Evolutionary conservation across 1,140 invertebrate genomes (phyloP).

Genomic region (Drosophila repletoides): DNA sequence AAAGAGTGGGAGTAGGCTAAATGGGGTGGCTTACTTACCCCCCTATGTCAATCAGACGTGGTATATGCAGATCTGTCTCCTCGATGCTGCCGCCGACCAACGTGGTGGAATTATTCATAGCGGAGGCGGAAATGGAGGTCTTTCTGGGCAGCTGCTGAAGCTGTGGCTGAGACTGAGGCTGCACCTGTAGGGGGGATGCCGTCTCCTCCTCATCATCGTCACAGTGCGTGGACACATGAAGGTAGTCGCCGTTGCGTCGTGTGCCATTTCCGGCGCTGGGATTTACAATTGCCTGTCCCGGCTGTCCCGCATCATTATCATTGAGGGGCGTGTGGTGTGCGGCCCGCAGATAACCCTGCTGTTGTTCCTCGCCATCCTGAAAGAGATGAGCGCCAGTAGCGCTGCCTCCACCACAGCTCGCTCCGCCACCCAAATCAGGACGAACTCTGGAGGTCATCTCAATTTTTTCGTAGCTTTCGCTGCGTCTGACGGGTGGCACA

Average conservation of each 20-base stretch:
- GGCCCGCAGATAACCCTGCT: slow-evolving; percentile 60
- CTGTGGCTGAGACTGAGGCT: not conserved
- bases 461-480: slow-evolving; percentile 89
- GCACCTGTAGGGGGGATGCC: slow-evolving; percentile 55
- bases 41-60: slow-evolving; percentile 84
- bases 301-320: slow-evolving; percentile 43
- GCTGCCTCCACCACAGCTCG: slow-evolving; percentile 81
- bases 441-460: slow-evolving; percentile 84
- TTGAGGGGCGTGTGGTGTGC: slow-evolving; percentile 63
- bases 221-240: slow-evolving; percentile 85
- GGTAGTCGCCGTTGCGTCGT: slow-evolving; percentile 87
- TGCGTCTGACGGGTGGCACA: slow-evolving; percentile 80
- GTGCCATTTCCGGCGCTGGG: slow-evolving; percentile 65
- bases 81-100: slow-evolving; percentile 49
- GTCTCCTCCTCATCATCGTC: slow-evolving; percentile 85
- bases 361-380: slow-evolving; percentile 64
- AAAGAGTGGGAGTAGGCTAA: not conserved
- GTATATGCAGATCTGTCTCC: slow-evolving; percentile 85
- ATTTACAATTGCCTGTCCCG: slow-evolving; percentile 66
- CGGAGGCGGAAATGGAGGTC: slow-evolving; percentile 41
- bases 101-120: slow-evolving; percentile 64
- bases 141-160: slow-evolving; percentile 24
- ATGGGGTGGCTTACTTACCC: slow-evolving; percentile 48
- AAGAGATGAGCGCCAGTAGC: slow-evolving; percentile 63
- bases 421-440: slow-evolving; percentile 81